phyloP scores from a whole-genome alignment of 2,888 invertebrate genomes.

The Chelonus formosanus region DNA sequence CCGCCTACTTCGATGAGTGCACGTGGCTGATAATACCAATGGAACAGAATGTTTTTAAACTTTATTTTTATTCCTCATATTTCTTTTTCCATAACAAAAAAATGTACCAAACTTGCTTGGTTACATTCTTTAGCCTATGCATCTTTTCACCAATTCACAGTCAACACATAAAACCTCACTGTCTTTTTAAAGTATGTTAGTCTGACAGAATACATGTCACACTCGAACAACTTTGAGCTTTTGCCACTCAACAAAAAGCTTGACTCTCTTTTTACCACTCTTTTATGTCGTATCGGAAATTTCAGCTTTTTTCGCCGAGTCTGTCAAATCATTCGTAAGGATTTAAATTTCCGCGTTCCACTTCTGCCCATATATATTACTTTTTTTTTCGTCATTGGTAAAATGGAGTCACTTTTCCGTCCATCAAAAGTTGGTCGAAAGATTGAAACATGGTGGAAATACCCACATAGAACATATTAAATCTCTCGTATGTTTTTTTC shows the following conservation, averaged over 20 bases:
- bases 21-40: slow-evolving; percentile 46
- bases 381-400: neutral
- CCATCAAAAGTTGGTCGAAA: neutral
- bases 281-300: slow-evolving; percentile 22
- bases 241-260: neutral
- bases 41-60: slow-evolving; percentile 47
- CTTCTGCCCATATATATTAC: neutral
- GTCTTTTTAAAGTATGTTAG: too few relatives aligned
- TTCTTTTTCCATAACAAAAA: slow-evolving; percentile 26
- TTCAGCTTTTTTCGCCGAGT: slow-evolving; percentile 20
- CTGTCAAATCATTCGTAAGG: slow-evolving; percentile 45
- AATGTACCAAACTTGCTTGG: neutral
- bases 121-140: too few relatives aligned
- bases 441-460: neutral
- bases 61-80: slow-evolving; percentile 36
- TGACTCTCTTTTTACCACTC: slow-evolving; percentile 18
- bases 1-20: slow-evolving; percentile 38
- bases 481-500: too few relatives aligned
- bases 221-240: slow-evolving; percentile 50
- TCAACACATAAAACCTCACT: too few relatives aligned
- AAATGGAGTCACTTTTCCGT: slow-evolving; percentile 15
- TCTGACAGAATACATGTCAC: slow-evolving; percentile 56
- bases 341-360: slow-evolving; percentile 51
- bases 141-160: too few relatives aligned
- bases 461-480: too few relatives aligned